Evolutionary conservation across 92 coral and sea anemone species (phyloP).

Genomic region (Palythoa caribaeorum): DNA sequence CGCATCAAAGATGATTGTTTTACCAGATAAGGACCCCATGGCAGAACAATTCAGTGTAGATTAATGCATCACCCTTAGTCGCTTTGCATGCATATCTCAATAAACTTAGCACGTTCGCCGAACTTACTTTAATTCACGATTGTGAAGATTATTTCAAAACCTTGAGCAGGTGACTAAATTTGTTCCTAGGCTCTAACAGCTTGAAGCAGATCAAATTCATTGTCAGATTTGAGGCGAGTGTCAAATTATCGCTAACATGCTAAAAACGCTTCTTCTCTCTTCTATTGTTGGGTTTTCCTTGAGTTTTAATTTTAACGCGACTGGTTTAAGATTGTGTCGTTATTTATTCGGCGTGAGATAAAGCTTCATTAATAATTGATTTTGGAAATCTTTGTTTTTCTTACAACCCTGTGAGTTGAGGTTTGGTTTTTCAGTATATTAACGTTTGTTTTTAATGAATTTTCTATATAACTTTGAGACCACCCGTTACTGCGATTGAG

Average conservation of each 20-base stretch:
- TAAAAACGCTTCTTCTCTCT: constrained; percentile 31
- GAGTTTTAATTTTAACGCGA: constrained; percentile 61
- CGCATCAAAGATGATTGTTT: constrained; percentile 76
- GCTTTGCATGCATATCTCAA: constrained; percentile 71
- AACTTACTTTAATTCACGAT: constrained; percentile 79
- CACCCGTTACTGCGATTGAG: background rate
- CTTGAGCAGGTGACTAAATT: constrained; percentile 66
- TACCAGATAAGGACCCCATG: constrained; percentile 62
- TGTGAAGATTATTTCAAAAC: constrained; percentile 66
- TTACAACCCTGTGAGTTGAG: constrained; percentile 57
- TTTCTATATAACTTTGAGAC: constrained; percentile 12
- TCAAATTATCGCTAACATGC: constrained; percentile 33
- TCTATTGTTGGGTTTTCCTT: constrained; percentile 30
- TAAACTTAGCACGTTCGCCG: constrained; percentile 75
- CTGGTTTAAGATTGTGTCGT: constrained; percentile 43
- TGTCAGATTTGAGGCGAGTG: constrained; percentile 33
- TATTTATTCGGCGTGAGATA: constrained; percentile 58
- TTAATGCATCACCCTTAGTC: constrained; percentile 78
- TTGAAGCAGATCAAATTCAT: constrained; percentile 56
- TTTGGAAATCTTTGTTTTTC: constrained; percentile 71
- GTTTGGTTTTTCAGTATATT: constrained; percentile 53
- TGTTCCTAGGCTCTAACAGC: constrained; percentile 48
- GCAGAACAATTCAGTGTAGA: constrained; percentile 81
- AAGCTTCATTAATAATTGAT: constrained; percentile 85
- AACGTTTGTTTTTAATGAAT: constrained; percentile 46